phyloP scores from a whole-genome alignment of 2,888 invertebrate genomes.

The Lobophora halterata region DNA sequence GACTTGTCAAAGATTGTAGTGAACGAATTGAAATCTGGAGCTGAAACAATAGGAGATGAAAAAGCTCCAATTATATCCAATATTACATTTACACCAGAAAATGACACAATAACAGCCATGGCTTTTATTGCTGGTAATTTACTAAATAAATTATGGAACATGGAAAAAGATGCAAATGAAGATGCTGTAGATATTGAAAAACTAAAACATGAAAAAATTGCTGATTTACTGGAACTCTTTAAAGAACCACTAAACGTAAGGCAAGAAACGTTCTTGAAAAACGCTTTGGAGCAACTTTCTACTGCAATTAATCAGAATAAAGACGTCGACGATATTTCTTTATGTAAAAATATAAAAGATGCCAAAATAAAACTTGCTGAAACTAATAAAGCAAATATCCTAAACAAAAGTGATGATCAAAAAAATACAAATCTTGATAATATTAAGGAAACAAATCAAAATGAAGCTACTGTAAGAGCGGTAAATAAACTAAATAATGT shows the following conservation, averaged over 20 bases:
- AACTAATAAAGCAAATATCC: slow-evolving; percentile 12
- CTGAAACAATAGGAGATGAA: slow-evolving; percentile 59
- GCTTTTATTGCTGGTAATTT: slow-evolving; percentile 71
- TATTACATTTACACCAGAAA: slow-evolving; percentile 69
- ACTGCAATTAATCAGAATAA: slow-evolving; percentile 52
- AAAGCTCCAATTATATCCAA: slow-evolving; percentile 57
- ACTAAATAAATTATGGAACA: slow-evolving; percentile 68
- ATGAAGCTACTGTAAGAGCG: slow-evolving; percentile 38
- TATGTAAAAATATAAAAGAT: slow-evolving; percentile 54
- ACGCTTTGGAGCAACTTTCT: slow-evolving; percentile 60
- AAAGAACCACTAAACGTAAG: slow-evolving; percentile 65
- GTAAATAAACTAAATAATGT: slow-evolving; percentile 55
- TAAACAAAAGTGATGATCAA: slow-evolving; percentile 19
- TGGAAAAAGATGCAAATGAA: slow-evolving; percentile 56
- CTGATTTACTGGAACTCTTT: slow-evolving; percentile 62
- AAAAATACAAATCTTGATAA: slow-evolving; percentile 10
- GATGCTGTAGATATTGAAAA: slow-evolving; percentile 56
- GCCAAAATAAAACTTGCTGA: slow-evolving; percentile 12
- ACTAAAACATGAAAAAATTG: slow-evolving; percentile 63
- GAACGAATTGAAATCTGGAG: slow-evolving; percentile 58
- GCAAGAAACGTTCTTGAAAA: slow-evolving; percentile 64
- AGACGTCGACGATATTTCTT: slow-evolving; percentile 48
- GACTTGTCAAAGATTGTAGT: slow-evolving; percentile 64
- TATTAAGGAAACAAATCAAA: neutral
- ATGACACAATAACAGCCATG: slow-evolving; percentile 69